phyloP scores from a whole-genome alignment of 2,113 vertebrate species.

The Mormoops blainvillei region DNA sequence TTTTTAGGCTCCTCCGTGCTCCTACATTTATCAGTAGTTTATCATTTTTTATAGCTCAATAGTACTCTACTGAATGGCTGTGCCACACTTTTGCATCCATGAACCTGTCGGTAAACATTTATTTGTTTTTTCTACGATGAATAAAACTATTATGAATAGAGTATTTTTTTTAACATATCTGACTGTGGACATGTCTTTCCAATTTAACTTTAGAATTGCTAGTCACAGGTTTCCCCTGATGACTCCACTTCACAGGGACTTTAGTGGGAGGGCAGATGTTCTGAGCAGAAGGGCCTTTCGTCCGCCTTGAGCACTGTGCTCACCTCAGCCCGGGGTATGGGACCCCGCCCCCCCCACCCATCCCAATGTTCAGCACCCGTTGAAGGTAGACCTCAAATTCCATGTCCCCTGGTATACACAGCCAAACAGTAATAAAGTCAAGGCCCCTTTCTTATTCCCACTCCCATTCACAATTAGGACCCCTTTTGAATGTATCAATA shows the following conservation, averaged over 20 bases:
- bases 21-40: not conserved
- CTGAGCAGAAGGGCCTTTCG: not conserved
- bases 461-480: not conserved
- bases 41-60: not conserved
- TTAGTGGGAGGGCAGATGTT: not conserved
- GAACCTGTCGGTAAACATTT: not conserved
- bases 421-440: not conserved
- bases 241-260: not conserved
- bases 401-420: not conserved
- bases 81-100: not conserved
- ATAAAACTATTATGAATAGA: not conserved
- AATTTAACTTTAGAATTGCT: not conserved
- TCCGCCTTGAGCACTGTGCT: not conserved
- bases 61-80: not conserved
- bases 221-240: not conserved
- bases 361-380: not conserved
- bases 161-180: not conserved
- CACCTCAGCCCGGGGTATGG: not conserved
- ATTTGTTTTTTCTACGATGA: not conserved
- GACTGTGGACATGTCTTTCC: not conserved
- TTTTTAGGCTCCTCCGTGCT: not conserved
- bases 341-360: not conserved
- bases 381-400: not conserved
- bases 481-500: not conserved
- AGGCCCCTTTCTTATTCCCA: not conserved